phyloP scores from a whole-genome alignment of 2,888 invertebrate species.

The Rhagonycha lutea region DNA sequence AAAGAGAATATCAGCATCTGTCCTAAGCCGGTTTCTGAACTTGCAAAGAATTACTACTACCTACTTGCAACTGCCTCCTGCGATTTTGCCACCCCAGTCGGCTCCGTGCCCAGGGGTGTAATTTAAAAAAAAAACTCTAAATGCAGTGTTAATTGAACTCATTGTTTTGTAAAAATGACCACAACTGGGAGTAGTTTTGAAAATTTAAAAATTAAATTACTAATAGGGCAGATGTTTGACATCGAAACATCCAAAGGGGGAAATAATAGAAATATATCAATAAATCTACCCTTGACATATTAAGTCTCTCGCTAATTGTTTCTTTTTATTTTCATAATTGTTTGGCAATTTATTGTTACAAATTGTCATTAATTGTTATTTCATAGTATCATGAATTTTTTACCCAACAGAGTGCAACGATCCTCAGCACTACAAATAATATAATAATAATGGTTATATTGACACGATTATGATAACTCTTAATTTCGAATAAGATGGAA shows the following conservation, averaged over 20 bases:
- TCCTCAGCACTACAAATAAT: neutral
- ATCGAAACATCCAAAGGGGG: neutral
- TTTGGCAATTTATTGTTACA: neutral
- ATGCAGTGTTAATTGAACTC: neutral
- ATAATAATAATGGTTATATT: neutral
- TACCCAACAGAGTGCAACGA: neutral
- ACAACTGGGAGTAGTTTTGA: neutral
- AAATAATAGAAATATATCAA: constrained; percentile 1
- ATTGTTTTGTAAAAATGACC: neutral
- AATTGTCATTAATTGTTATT: neutral
- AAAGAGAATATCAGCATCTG: constrained; percentile 33
- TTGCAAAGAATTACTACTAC: constrained; percentile 6
- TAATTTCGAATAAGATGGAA: neutral
- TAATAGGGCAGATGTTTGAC: neutral
- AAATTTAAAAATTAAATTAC: neutral
- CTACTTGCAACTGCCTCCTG: neutral
- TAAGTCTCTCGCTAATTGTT: neutral
- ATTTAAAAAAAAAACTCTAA: neutral
- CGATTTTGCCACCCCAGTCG: neutral
- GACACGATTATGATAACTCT: neutral
- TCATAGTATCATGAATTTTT: neutral
- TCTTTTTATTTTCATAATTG: neutral
- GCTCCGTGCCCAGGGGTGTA: neutral
- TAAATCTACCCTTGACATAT: neutral
- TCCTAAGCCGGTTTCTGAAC: constrained; percentile 24